phyloP scores from a whole-genome alignment of 2,113 vertebrate genomes.

The Furnarius figulus region DNA sequence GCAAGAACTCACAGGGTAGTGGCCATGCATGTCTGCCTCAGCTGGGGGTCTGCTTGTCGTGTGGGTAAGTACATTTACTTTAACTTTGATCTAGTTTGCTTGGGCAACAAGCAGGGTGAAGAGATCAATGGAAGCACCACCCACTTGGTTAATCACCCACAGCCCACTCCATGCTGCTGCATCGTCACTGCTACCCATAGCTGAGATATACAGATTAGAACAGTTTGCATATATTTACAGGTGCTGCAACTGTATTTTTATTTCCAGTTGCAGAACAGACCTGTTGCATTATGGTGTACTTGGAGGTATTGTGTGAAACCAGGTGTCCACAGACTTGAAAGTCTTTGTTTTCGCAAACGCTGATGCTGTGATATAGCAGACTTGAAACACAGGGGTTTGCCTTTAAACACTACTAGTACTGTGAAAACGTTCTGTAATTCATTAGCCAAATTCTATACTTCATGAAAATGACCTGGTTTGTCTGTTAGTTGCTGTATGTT shows the following conservation, averaged over 20 bases:
- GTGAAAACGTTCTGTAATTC: neutral
- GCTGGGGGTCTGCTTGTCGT: neutral
- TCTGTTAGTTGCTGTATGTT: neutral
- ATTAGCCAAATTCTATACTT: neutral
- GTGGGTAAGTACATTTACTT: neutral
- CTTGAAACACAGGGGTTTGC: fast-evolving
- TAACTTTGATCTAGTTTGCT: constrained; percentile 20
- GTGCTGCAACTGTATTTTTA: neutral
- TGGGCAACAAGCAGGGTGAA: constrained; percentile 22
- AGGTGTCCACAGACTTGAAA: neutral
- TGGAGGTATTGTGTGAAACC: neutral
- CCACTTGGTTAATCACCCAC: neutral
- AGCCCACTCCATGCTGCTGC: neutral
- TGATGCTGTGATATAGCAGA: neutral
- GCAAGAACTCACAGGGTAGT: neutral
- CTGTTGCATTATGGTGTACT: neutral
- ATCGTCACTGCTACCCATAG: neutral
- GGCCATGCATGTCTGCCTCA: neutral
- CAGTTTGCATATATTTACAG: constrained; percentile 24
- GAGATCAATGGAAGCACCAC: constrained; percentile 19
- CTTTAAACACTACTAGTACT: neutral
- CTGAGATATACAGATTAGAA: constrained; percentile 16
- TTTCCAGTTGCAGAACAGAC: constrained; percentile 15
- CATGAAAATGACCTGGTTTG: neutral
- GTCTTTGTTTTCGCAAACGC: neutral